Conservation (phyloP, 2,113 vertebrate genomes). For the Taurulus bubalis region DNA sequence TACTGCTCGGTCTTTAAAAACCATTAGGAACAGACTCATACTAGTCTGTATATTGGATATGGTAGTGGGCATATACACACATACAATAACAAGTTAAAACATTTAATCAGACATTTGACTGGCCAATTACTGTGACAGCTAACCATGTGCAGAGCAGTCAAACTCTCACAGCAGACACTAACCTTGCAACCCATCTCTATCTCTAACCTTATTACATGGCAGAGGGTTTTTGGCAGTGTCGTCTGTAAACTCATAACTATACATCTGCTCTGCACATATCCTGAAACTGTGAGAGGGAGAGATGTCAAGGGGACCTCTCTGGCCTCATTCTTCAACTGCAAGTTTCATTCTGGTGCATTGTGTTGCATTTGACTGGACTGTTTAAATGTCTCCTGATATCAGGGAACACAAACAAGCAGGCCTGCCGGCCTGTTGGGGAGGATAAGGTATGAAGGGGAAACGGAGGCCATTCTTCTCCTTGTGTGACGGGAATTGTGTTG, state of each 20-base stretch:
- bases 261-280: conserved; percentile 43
- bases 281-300: conserved; percentile 43
- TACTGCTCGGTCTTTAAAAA: conserved; percentile 19
- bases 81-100: conserved; percentile 71
- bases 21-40: conserved; percentile 9
- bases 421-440: conserved; percentile 63
- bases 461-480: conserved; percentile 73
- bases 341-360: conserved; percentile 65
- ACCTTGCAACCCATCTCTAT: conserved; percentile 15
- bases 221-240: conserved; percentile 25
- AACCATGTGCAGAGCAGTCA: conserved; percentile 17
- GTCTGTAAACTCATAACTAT: conserved; percentile 46
- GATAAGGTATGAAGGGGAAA: conserved; percentile 75
- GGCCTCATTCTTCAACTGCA: conserved; percentile 66
- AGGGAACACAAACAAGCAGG: conserved; percentile 77
- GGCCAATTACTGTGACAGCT: conserved; percentile 27
- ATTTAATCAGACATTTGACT: conserved; percentile 45
- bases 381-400: conserved; percentile 76
- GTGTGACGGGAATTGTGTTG: conserved; percentile 76
- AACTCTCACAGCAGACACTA: conserved; percentile 23
- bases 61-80: background rate
- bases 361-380: conserved; percentile 66
- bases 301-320: conserved; percentile 61
- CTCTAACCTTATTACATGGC: conserved; percentile 52
- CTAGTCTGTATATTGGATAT: background rate